A percentile compares a stretch with the other conserved stretches of the same genome.
Evolutionary conservation across 2,113 vertebrate species (phyloP).

Genomic region (Trochalopteron elliotii): DNA sequence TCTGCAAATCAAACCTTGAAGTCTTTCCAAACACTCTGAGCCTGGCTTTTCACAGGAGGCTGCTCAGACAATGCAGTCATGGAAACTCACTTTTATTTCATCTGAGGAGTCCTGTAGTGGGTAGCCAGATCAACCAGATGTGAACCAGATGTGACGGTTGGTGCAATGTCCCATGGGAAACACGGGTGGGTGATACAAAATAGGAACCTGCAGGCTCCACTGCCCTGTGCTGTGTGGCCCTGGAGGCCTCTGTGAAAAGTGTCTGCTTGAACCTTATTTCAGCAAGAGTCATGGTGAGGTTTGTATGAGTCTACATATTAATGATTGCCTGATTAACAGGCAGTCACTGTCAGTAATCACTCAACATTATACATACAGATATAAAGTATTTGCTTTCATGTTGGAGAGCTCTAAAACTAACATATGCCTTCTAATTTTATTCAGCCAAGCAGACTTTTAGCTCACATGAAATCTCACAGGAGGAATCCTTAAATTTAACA

Average conservation of each 20-base stretch:
- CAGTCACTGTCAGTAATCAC: background rate
- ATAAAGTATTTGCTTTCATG: background rate
- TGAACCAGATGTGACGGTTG: background rate
- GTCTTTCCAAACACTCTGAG: background rate
- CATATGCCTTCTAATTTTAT: background rate
- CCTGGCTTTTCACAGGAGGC: background rate
- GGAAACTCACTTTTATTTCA: background rate
- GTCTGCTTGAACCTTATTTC: background rate
- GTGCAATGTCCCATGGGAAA: background rate
- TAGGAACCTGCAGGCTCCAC: background rate
- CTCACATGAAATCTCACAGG: background rate
- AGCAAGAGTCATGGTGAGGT: background rate
- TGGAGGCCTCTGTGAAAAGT: background rate
- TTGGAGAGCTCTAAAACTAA: background rate
- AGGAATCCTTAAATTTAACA: background rate
- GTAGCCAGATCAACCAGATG: background rate
- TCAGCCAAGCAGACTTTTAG: background rate
- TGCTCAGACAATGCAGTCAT: background rate
- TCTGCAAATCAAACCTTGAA: background rate
- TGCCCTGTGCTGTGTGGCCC: accelerated
- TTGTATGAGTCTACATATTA: background rate
- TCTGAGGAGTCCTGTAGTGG: background rate
- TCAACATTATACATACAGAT: background rate
- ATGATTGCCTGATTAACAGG: background rate
- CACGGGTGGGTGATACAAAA: background rate